Evolutionary conservation across 2,113 vertebrate genomes (phyloP).

Genomic region (Bubo scandiacus): DNA sequence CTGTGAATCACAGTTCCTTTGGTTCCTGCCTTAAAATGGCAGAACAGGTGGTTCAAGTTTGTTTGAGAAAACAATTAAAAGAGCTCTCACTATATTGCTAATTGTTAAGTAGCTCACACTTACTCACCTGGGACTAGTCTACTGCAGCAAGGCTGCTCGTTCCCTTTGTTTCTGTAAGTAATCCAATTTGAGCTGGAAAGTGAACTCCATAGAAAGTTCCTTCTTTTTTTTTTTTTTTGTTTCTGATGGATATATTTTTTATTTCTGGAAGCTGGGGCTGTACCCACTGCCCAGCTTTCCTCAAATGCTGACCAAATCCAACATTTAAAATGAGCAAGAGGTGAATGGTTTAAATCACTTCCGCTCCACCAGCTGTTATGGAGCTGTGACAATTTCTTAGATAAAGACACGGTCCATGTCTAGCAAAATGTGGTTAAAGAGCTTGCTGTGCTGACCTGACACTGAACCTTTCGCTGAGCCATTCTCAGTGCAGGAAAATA

Average conservation of each 20-base stretch:
- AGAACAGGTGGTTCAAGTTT: background rate
- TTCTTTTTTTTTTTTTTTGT: rapidly evolving
- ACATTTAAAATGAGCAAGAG: background rate
- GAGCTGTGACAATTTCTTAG: background rate
- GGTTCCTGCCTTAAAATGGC: background rate
- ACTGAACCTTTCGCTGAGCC: constrained; percentile 60
- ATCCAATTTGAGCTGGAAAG: background rate
- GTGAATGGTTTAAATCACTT: background rate
- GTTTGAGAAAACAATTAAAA: background rate
- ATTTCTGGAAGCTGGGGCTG: background rate
- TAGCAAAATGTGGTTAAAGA: background rate
- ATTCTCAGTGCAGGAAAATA: constrained; percentile 59
- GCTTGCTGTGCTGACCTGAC: constrained; percentile 63
- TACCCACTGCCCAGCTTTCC: background rate
- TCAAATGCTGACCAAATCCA: background rate
- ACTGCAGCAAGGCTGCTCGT: background rate
- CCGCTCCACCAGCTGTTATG: background rate
- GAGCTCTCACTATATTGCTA: background rate
- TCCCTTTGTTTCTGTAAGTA: background rate
- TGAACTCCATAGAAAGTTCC: background rate
- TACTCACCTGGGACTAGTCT: background rate
- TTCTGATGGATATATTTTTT: background rate
- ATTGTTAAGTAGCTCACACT: background rate
- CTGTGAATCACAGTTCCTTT: background rate
- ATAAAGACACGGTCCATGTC: background rate